These are phyloP conservation scores for Microcebus tavaratra DNA, from an alignment of 2,113 vertebrate genomes.

Conservation along the genomic window DNA sequence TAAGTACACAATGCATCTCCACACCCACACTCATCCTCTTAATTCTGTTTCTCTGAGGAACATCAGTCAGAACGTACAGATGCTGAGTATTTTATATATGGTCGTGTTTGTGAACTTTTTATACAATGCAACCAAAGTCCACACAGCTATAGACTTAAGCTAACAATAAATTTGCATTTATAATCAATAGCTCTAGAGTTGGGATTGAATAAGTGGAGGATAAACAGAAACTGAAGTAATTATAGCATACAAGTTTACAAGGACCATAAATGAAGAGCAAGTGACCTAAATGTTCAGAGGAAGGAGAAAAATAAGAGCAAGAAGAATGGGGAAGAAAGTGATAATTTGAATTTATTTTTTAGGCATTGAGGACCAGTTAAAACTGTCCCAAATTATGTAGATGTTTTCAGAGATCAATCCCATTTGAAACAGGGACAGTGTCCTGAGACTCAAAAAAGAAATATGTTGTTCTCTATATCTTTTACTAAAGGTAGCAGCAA, in stretches of 20 bases:
- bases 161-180: background rate
- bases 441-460: background rate
- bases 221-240: background rate
- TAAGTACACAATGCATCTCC: background rate
- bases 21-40: background rate
- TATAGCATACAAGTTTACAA: background rate
- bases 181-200: background rate
- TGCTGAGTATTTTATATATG: background rate
- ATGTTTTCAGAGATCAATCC: background rate
- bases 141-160: background rate
- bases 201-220: background rate
- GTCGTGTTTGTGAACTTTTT: background rate
- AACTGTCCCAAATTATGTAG: background rate
- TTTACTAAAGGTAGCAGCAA: background rate
- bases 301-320: background rate
- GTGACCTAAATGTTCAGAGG: background rate
- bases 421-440: background rate
- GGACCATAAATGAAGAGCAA: background rate
- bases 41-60: background rate
- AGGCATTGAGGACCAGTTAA: background rate
- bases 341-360: background rate
- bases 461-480: background rate
- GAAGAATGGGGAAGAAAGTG: background rate
- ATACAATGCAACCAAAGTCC: background rate
- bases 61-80: background rate